Evolutionary conservation across 2,113 vertebrate species (phyloP), one percentile per base, ranked within the genome.

Genomic region (Grammomys surdaster): DNA sequence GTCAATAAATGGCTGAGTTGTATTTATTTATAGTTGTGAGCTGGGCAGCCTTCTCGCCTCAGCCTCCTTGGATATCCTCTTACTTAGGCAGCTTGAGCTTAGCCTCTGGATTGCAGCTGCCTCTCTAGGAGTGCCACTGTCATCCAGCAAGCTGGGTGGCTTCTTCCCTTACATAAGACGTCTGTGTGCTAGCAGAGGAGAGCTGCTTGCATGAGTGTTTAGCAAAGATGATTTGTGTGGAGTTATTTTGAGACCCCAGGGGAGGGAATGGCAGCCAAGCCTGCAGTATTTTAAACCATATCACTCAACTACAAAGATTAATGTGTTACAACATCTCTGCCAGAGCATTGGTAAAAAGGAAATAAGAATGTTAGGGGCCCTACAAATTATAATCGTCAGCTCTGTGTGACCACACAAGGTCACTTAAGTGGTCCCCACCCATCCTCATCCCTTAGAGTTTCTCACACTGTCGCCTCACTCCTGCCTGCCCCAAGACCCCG

Each of bases 251-350:
- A 98, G 97, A 95, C 96, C 93, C 98, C 91, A 22, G 97, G 95
- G 97, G 93, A 94, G 94, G 51, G 90, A 88, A 95, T 75, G 96
- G 97, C 97, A 94, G 96, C 96, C 97, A 87, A 97, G 70, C 40
- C 94, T 98, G 98, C 97, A 76, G 98, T 97, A 70, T 97, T 98
- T 94, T 85, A 98, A 98, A 98, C 97, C 7, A 4, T 91, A 95
- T 97, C 98, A 97, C 97, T 98, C 98, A 40, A 93, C 95, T 70
- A 70, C 90, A 84, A 95, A 93, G 96, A 98, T 98, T 97, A 97
- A 98, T 98, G 96, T 90, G 3, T 97, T 95, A 70, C 51, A 13
- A 97, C 90, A 95, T 73, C 96, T 96, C 88, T 22, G 95, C 73
- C 91, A 76, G 96, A 85, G 69, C 94, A 13, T 33, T 60, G 8